phyloP scores from a whole-genome alignment of 2,888 invertebrate species.

The Suillia variegata region DNA sequence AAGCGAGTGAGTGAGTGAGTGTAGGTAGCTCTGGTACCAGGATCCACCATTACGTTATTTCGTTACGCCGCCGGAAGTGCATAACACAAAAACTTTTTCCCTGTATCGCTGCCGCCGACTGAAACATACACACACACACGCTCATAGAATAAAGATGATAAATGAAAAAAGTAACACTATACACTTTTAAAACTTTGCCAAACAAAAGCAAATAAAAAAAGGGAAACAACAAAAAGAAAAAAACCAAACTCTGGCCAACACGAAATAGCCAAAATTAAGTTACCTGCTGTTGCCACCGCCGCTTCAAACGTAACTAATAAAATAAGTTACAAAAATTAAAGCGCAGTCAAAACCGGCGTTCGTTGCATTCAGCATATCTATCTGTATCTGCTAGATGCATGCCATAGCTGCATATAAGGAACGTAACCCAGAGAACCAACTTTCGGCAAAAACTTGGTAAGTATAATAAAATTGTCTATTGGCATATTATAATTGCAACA shows the following conservation, averaged over 20 bases:
- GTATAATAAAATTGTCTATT: too few relatives aligned
- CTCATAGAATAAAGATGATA: constrained; percentile 23
- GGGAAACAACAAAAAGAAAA: too few relatives aligned
- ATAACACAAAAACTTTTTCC: constrained; percentile 18
- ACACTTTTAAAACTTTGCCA: constrained; percentile 17
- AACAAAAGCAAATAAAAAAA: too few relatives aligned
- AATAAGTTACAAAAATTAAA: constrained; percentile 34
- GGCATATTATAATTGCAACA: too few relatives aligned
- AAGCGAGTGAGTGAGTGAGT: too few relatives aligned
- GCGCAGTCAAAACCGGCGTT: neutral
- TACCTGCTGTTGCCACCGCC: neutral
- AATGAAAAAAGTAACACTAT: constrained; percentile 22
- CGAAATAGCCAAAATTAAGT: constrained; percentile 1
- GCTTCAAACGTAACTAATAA: constrained; percentile 35
- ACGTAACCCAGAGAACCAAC: constrained; percentile 23
- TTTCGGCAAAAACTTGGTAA: too few relatives aligned
- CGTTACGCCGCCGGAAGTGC: constrained; percentile 28
- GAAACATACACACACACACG: neutral
- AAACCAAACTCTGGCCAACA: constrained; percentile 1
- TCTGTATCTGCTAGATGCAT: constrained; percentile 18
- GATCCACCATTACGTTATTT: constrained; percentile 48
- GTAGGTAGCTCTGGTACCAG: constrained; percentile 61
- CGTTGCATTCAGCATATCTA: neutral
- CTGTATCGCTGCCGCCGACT: neutral
- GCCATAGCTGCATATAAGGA: constrained; percentile 18